Base-by-base conservation (phyloP, 2,797 vertebrate species). In the Crocidura indochinensis region DNA sequence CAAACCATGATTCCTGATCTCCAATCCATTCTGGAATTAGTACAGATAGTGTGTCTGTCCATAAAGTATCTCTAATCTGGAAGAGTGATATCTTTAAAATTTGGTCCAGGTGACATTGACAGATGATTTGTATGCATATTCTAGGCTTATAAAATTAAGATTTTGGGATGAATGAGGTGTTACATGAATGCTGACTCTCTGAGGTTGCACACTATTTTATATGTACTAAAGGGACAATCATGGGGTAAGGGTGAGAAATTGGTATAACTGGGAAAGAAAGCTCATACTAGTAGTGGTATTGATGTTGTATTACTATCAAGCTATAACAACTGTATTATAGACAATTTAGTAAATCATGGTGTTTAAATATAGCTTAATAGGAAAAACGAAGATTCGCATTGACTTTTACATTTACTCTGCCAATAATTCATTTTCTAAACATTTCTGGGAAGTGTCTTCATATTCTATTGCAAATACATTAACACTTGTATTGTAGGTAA, bases 131-230 rank as follows among this genome's bases (percentile, higher is more conserved):
- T 10, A 1, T 6, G 26, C 4, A 22, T 1, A 49, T 46, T 20
- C 24, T 90, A 9, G 24, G 5, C 67, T 92, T 91, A 47, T 84
- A 79, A 79, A 46, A n/a, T 64, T 20, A 31, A 56, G 60, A 86
- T 4, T 60, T 60, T 60, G 56, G 56, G 7, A 60, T 60, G 15
- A 60, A 60, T 5, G 56, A 20, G 56, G 56, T 22, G 56, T 17
- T 60, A 60, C 22, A 60, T 20, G 15, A 7, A 60, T 20, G 8
- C 56, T 60, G 56, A 20, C 56, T 60, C 56, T 60, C 56, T 60
- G 56, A 60, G 56, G 56, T 60, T 60, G 56, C 56, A 60, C 17
- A 60, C 56, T 60, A 60, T 60, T 60, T 60, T 60, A 20, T 60
- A 20, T 20, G 4, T 60, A 17, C 56, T 60, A 60, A 60, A 17